Conservation (phyloP, 2,888 invertebrate genomes). For the Pammene aurita region DNA sequence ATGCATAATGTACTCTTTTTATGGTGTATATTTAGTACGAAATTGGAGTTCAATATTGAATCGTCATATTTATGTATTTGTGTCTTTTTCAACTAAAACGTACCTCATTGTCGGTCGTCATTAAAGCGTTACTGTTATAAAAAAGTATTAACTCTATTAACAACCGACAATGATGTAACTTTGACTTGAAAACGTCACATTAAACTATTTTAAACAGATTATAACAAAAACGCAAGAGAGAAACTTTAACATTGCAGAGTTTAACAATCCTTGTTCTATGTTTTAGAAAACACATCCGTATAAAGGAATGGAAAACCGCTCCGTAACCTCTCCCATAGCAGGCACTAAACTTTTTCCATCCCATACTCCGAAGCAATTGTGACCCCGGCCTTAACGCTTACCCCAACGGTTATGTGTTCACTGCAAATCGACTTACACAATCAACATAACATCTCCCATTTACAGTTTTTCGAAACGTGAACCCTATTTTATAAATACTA, state of each 20-base stretch:
- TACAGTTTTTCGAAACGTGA: slow-evolving; percentile 9
- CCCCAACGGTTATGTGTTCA: slow-evolving; percentile 28
- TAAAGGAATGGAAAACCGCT: slow-evolving; percentile 7
- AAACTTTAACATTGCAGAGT: neutral
- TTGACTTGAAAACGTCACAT: too few relatives aligned
- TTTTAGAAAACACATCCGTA: neutral
- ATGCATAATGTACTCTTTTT: too few relatives aligned
- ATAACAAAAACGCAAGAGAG: neutral
- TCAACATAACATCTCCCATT: slow-evolving; percentile 5
- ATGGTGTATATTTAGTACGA: too few relatives aligned
- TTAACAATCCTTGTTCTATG: neutral
- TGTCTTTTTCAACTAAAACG: too few relatives aligned
- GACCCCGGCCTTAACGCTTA: slow-evolving; percentile 24
- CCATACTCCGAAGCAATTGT: slow-evolving; percentile 25
- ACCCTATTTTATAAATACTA: neutral
- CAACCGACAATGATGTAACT: too few relatives aligned
- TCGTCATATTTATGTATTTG: too few relatives aligned
- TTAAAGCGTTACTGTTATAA: too few relatives aligned
- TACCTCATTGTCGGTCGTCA: too few relatives aligned
- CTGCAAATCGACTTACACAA: slow-evolving; percentile 16
- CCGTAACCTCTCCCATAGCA: slow-evolving; percentile 6
- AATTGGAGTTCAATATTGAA: too few relatives aligned
- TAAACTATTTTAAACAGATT: too few relatives aligned
- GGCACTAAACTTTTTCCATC: slow-evolving; percentile 31
- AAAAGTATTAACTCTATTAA: too few relatives aligned